These are phyloP conservation scores for Anguilla megastoma DNA, from an alignment of 2,797 vertebrate genomes.

Conservation along the genomic window DNA sequence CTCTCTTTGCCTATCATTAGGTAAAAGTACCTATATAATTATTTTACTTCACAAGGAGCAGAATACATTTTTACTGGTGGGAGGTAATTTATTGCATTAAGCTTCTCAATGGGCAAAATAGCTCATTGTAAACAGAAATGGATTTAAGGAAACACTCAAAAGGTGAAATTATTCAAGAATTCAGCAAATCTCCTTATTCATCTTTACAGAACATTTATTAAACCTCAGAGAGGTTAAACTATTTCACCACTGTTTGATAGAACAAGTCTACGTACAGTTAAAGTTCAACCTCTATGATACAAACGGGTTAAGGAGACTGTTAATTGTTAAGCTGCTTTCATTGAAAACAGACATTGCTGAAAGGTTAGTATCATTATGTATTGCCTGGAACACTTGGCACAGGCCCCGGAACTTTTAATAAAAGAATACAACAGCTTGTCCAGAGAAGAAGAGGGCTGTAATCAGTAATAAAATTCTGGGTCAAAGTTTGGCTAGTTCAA, in stretches of 20 bases:
- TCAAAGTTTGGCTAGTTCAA: conserved; percentile 53
- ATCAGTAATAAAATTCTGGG: conserved; percentile 59
- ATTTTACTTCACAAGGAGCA: not conserved
- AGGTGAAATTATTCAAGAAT: conserved; percentile 38
- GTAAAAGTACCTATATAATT: not conserved
- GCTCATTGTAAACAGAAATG: conserved; percentile 12
- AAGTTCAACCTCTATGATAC: conserved; percentile 40
- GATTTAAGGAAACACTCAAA: conserved; percentile 29
- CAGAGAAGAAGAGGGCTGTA: conserved; percentile 41
- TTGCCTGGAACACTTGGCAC: conserved; percentile 15
- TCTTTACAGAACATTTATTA: conserved; percentile 36
- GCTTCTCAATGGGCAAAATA: not conserved
- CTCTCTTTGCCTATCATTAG: not conserved
- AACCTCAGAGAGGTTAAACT: not conserved
- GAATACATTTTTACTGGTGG: conserved; percentile 33
- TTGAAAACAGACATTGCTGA: conserved; percentile 27
- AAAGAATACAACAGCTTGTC: conserved; percentile 28
- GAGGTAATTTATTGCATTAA: not conserved
- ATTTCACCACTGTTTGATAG: not conserved
- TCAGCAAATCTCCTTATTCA: conserved; percentile 40
- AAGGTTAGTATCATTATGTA: conserved; percentile 18
- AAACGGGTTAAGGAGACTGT: conserved; percentile 24
- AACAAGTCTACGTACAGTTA: conserved; percentile 37
- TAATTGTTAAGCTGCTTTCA: conserved; percentile 42
- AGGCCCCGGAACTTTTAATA: not conserved